A percentile compares a stretch with the other conserved stretches of the same genome.
Evolutionary conservation across 2,113 vertebrate species (phyloP).

Genomic region (Panthera uncia): DNA sequence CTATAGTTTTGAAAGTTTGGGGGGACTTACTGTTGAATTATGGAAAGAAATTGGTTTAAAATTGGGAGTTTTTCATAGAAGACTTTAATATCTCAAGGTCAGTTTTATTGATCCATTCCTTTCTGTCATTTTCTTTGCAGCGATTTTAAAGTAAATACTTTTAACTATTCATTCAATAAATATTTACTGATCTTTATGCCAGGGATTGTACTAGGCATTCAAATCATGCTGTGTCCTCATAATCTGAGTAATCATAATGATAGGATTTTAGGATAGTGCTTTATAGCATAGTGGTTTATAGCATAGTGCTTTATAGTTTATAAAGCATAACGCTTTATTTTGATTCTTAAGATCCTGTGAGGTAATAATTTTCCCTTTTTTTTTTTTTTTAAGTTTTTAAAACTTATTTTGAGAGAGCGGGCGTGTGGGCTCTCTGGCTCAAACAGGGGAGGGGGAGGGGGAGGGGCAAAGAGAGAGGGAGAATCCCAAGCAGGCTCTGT

Average conservation of each 20-base stretch:
- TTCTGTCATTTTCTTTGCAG: conserved; percentile 31
- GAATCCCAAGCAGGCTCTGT: too few species aligned
- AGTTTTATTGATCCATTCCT: conserved; percentile 51
- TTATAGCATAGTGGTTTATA: background rate
- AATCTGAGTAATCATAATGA: conserved; percentile 20
- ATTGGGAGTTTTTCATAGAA: background rate
- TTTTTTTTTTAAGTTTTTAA: background rate
- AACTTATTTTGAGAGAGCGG: too few species aligned
- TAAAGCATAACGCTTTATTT: background rate
- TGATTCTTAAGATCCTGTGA: background rate
- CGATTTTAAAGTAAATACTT: conserved; percentile 29
- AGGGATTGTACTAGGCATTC: conserved; percentile 36
- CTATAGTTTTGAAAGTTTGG: conserved; percentile 28
- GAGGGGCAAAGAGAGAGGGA: too few species aligned
- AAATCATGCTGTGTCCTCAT: background rate
- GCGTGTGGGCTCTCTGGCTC: too few species aligned
- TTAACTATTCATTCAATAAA: background rate
- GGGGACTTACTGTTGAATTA: conserved; percentile 20
- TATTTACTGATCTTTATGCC: background rate
- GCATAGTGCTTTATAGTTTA: background rate
- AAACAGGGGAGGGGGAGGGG: too few species aligned
- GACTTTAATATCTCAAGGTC: background rate
- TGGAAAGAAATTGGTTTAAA: conserved; percentile 36
- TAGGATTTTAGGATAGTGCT: background rate
- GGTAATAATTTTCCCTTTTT: conserved; percentile 1